phyloP scores from a whole-genome alignment of 2,888 invertebrate genomes.

The Lasioglossum pauxillum region DNA sequence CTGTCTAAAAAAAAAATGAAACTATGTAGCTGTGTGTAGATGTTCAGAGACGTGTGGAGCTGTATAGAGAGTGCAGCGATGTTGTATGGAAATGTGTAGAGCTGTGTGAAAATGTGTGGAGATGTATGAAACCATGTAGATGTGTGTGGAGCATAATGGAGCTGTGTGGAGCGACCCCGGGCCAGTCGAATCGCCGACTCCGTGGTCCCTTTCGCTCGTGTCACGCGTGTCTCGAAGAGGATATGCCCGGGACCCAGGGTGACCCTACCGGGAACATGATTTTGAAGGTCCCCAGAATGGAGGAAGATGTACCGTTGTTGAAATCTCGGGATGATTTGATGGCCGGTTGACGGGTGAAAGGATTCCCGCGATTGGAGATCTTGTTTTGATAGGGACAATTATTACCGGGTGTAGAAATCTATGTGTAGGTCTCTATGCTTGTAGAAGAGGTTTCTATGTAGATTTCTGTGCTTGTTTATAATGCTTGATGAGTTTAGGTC shows the following conservation, averaged over 20 bases:
- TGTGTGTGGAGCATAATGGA: neutral
- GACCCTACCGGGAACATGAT: neutral
- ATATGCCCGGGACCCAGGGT: neutral
- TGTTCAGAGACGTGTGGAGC: neutral
- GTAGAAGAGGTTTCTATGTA: neutral
- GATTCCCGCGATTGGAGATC: neutral
- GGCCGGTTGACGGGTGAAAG: neutral
- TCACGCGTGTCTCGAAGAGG: neutral
- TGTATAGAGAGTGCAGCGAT: neutral
- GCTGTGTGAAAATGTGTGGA: neutral
- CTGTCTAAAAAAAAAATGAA: too few relatives aligned
- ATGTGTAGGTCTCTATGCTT: too few relatives aligned
- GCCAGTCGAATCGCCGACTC: neutral
- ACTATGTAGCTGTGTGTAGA: neutral
- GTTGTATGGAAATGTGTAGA: neutral
- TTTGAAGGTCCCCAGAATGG: neutral
- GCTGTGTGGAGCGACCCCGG: neutral
- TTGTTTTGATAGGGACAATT: neutral
- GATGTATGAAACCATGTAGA: neutral
- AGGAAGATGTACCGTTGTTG: slow-evolving; percentile 1
- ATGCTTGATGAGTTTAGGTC: too few relatives aligned
- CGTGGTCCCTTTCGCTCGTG: neutral
- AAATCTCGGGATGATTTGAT: neutral
- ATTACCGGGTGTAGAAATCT: neutral
- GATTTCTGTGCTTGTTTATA: neutral